phyloP scores from a whole-genome alignment of 1,140 invertebrate species.

The Trichomalopsis sarcophagae region DNA sequence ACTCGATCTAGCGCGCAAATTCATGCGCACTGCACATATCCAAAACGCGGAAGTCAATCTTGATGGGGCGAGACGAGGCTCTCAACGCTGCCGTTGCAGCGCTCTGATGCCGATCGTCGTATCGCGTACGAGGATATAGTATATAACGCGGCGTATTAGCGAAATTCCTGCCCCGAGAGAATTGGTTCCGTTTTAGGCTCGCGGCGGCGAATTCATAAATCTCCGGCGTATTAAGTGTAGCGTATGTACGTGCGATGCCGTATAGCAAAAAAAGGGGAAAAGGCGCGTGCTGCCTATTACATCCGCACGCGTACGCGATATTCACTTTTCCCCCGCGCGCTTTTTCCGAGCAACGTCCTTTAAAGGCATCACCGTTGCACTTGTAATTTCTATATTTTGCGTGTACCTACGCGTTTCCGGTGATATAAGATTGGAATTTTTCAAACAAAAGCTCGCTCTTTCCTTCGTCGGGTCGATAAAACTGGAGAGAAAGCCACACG shows the following conservation, averaged over 20 bases:
- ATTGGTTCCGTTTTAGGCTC: neutral
- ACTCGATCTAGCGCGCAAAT: neutral
- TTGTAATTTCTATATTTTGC: neutral
- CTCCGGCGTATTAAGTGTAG: neutral
- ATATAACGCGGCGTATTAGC: neutral
- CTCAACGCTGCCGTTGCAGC: neutral
- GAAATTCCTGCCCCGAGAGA: neutral
- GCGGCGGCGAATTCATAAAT: neutral
- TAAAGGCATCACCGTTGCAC: neutral
- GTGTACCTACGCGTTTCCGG: neutral
- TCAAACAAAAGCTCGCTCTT: too few relatives aligned
- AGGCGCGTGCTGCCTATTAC: neutral
- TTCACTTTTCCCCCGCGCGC: neutral
- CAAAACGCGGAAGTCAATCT: conserved; percentile 21
- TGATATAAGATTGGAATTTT: too few relatives aligned
- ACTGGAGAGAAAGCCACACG: neutral
- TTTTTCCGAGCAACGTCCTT: neutral
- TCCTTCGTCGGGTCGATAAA: neutral
- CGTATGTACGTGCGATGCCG: too few relatives aligned
- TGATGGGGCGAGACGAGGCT: neutral
- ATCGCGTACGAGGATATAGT: neutral
- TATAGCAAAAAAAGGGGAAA: neutral
- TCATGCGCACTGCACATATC: neutral
- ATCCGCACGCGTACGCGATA: neutral
- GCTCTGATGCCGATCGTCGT: neutral